Conservation (phyloP, 1,140 invertebrate species). For the Cyclargus thomasi region DNA sequence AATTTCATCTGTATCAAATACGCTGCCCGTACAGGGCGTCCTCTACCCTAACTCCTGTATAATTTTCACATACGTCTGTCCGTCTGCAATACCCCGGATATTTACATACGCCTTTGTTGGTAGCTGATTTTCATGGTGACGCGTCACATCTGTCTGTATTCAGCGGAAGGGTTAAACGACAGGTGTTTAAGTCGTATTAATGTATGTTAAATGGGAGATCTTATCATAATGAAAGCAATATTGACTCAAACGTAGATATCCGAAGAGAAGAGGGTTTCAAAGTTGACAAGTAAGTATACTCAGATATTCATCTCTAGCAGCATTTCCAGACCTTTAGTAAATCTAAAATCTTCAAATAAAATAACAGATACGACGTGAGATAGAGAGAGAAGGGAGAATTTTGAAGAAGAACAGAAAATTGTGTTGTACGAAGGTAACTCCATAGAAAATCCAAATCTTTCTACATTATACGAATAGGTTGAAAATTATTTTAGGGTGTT, state of each 20-base stretch:
- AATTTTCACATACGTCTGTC: slow-evolving; percentile 70
- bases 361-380: no score
- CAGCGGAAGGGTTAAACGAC: not conserved
- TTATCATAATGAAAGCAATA: not conserved
- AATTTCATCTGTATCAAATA: slow-evolving; percentile 24
- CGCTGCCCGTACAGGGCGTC: slow-evolving; percentile 26
- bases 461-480: no score
- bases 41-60: slow-evolving; percentile 42
- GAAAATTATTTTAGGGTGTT: no score
- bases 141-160: slow-evolving; percentile 23
- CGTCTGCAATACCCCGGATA: slow-evolving; percentile 63
- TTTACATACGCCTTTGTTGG: slow-evolving; percentile 70
- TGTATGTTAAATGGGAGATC: not conserved
- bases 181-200: not conserved
- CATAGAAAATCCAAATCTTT: no score
- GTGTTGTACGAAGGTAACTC: no score
- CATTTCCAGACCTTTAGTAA: no score
- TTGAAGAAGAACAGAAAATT: no score
- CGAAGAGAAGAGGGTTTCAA: no score
- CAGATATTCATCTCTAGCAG: no score
- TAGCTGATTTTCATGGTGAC: slow-evolving; percentile 51
- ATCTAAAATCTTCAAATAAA: no score
- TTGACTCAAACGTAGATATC: not conserved
- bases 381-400: no score
- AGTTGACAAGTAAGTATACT: no score